Base-by-base conservation (phyloP, 2,888 invertebrate genomes). In the Drosophila atripex region DNA sequence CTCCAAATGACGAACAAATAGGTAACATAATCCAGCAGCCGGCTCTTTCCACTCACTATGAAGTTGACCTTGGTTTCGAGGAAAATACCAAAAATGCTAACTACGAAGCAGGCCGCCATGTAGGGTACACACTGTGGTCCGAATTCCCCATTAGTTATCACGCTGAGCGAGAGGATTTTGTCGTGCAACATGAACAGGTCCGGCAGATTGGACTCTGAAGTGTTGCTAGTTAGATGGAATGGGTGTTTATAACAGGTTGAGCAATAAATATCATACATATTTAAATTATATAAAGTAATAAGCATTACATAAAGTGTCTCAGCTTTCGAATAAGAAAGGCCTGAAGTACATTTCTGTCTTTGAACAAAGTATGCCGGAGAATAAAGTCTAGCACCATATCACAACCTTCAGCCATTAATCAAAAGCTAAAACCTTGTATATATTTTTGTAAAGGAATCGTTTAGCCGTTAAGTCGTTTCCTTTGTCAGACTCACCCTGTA, bases 31-130 rank as follows among this genome's bases (percentile, higher is more conserved):
- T 91, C 90, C 39, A 92, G 55, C 4, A 90, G 55, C 0, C 51
- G 64, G 58, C 78, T 90, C 50, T 86, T 80, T 32, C 90, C 91
- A 11, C 89, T 84, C 14, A 90, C 89, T 38, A 89, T 86, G 59
- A 90, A 90, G 25, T 90, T 87, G 6, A 92, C 91, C 72, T 92
- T 92, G 9, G 90, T 89, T 50, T 89, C 89, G 12, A 92, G 76
- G 61, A 92, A 91, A 35, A 92, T 90, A 7, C 89, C 91, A 65
- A 90, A 91, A 50, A 92, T 89, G 18, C 86, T 89, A 3, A 90
- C 86, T 21, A 91, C 86, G 73, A 92, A 92, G 35, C 90, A 88
- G 11, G 88, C 89, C 0, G 89, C 88, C 89, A 92, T 90, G 52
- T 89, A 91, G 25, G 89, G 89, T 0, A 91, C 91, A 35, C 90